These are phyloP conservation scores for Cygnus atratus DNA, from an alignment of 2,113 vertebrate genomes.

Conservation along the genomic window DNA sequence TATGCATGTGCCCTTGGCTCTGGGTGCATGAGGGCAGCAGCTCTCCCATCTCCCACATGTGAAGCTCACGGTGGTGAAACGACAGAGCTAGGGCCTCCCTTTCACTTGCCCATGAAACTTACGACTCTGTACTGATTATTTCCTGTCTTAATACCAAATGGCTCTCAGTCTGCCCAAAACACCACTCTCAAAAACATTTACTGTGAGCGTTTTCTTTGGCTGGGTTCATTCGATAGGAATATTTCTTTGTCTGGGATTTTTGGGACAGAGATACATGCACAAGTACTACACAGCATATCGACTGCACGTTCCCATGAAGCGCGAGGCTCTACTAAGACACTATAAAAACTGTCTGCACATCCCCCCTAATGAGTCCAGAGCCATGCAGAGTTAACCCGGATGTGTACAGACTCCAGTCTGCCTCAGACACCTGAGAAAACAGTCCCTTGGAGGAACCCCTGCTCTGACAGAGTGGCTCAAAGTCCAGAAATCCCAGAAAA, in stretches of 20 bases:
- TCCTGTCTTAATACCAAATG: neutral
- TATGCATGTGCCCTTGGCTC: neutral
- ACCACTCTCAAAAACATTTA: neutral
- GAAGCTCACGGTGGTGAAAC: neutral
- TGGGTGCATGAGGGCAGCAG: neutral
- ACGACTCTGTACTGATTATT: neutral
- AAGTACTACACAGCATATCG: neutral
- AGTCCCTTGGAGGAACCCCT: neutral
- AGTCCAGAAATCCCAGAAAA: neutral
- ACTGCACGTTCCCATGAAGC: neutral
- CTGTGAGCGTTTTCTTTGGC: neutral
- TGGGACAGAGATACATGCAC: neutral
- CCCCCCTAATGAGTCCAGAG: neutral
- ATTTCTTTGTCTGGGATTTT: neutral
- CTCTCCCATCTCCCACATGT: rapidly evolving
- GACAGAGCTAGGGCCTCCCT: neutral
- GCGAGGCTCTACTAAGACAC: neutral
- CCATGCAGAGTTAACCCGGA: neutral
- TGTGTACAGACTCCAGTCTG: neutral
- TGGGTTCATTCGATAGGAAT: neutral
- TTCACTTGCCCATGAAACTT: neutral
- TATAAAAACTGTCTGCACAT: neutral
- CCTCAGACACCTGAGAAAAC: neutral
- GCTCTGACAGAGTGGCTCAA: neutral
- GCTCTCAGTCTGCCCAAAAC: neutral